Base-by-base conservation (phyloP, 2,113 vertebrate genomes). In the Sinocyclocheilus maitianheensis region DNA sequence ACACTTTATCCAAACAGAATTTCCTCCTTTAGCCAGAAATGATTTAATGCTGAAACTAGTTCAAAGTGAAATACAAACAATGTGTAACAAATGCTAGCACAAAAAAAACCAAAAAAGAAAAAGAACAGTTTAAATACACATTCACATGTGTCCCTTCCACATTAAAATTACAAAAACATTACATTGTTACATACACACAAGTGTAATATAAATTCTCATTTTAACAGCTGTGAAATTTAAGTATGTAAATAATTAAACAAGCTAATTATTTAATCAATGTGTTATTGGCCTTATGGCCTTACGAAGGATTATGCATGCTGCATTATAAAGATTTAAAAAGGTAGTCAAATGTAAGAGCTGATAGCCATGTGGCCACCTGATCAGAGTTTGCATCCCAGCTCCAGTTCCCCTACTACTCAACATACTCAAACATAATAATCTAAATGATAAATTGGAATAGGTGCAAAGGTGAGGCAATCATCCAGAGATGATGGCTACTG, bases 361-460 rank as follows among this genome's bases (percentile, higher is more conserved):
- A 9, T 60, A 20, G 16, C 18, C 16, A 18, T 30, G 24, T 34
- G 26, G 13, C 13, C 13, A 18, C 18, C 1, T 60, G 18, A 4
- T 20, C 69, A 22, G 18, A 72, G 10, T 72, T 22, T 72, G 8
- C 10, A 72, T 10, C 9, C 34, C 18, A 2, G 69, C 34, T 72
- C 69, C 18, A 22, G 8, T 22, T 40, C 69, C 8, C 34, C 18
- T 22, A 43, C 9, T 43, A n/a, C 69, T 72, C 9, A 5, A 43
- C 37, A 20, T 72, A 11, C 34, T 40, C 37, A 12, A 37, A 78
- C 14, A 60, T 30, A 40, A 40, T 62, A 14, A 60, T 43, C 34
- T 14, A 34, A 80, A 80, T 63, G 5, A 62, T 80, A 80, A 16
- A 63, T 62, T 63, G 18, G 12, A 80, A 80, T 46, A 22, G 55